Percentiles rank a stretch among this genome's conserved stretches.
Conservation (phyloP, 2,888 invertebrate species). For the Ypsolopha scabrella region DNA sequence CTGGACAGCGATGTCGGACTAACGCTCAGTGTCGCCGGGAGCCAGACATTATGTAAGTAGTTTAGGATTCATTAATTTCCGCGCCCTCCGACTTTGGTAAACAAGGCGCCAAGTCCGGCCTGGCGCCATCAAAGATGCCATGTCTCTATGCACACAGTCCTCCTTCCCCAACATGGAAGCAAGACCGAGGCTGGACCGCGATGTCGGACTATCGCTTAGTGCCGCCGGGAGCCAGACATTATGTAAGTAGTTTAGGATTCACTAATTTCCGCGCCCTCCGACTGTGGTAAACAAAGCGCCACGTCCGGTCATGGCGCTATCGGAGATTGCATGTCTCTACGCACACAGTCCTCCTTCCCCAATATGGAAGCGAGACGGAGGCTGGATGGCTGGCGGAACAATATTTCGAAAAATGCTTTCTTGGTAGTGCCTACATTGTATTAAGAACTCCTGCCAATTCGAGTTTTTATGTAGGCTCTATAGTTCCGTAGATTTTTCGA, state of each 20-base stretch:
- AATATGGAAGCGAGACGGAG: conserved; percentile 32
- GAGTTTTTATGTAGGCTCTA: too few species aligned
- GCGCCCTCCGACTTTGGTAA: conserved; percentile 46
- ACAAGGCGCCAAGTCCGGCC: conserved; percentile 12
- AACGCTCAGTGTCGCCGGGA: conserved; percentile 59
- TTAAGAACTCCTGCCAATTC: too few species aligned
- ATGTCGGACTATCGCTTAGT: conserved; percentile 58
- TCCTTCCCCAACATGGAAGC: conserved; percentile 31
- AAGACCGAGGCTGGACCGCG: conserved; percentile 54
- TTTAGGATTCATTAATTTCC: conserved; percentile 16
- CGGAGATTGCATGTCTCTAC: conserved; percentile 22
- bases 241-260: conserved; percentile 27
- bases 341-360: conserved; percentile 35
- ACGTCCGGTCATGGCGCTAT: conserved; percentile 1
- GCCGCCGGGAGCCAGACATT: conserved; percentile 61
- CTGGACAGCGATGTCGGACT: conserved; percentile 64
- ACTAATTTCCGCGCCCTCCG: conserved; percentile 53
- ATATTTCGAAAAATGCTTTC: too few species aligned
- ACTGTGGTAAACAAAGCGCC: conserved; percentile 29
- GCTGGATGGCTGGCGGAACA: conserved; percentile 38
- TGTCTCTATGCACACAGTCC: conserved; percentile 34
- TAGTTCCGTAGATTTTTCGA: too few species aligned
- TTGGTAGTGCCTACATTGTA: too few species aligned
- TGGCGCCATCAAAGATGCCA: background rate
- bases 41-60: conserved; percentile 46